Conservation (phyloP, 2,113 vertebrate species). For the Saiga tatarica region DNA sequence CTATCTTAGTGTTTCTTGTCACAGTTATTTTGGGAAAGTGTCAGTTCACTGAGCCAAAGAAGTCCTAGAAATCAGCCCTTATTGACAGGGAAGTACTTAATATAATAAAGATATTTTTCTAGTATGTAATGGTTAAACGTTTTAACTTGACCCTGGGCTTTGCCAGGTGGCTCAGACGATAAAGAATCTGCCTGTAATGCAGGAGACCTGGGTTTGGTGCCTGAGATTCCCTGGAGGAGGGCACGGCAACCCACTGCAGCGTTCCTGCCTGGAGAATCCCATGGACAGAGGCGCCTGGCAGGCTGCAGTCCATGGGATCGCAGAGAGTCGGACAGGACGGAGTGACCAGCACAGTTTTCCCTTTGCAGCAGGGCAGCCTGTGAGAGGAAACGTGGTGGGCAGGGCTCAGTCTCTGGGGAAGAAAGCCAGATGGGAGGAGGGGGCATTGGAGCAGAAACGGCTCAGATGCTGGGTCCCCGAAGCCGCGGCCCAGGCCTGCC, state of each 20-base stretch:
- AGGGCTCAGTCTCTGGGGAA: neutral
- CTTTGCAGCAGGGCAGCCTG: neutral
- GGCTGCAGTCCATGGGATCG: neutral
- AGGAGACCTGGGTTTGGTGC: neutral
- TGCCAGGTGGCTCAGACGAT: neutral
- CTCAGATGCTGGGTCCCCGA: neutral
- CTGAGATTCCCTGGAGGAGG: neutral
- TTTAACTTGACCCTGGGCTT: neutral
- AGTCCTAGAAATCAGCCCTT: neutral
- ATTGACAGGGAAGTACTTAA: neutral
- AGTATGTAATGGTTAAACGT: neutral
- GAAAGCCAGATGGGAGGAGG: slow-evolving; percentile 37
- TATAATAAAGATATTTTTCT: neutral
- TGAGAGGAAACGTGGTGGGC: neutral
- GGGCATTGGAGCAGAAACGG: no score
- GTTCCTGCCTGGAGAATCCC: neutral
- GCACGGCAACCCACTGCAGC: neutral
- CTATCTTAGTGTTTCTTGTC: neutral
- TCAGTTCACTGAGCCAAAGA: neutral
- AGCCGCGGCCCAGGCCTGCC: neutral
- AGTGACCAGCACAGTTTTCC: neutral
- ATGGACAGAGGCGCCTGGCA: neutral
- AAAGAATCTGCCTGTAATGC: neutral
- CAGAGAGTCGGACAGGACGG: neutral
- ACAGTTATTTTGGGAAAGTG: neutral